phyloP scores from a whole-genome alignment of 2,888 invertebrate genomes.

The Eilema depressum region DNA sequence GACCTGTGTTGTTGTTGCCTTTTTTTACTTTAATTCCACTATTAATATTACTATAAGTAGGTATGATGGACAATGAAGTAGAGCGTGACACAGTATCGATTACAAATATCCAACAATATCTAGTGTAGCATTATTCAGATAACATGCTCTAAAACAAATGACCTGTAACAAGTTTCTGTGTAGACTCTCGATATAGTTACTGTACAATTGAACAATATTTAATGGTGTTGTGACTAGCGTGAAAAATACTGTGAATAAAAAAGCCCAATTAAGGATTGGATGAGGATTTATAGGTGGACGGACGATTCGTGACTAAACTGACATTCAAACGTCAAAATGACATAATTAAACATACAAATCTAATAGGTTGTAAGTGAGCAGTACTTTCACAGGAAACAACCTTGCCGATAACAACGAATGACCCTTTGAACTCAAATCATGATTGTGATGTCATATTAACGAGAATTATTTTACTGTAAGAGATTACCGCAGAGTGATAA shows the following conservation, averaged over 20 bases:
- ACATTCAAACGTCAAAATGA: constrained; percentile 3
- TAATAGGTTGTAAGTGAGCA: not conserved
- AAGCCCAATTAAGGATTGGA: too few relatives aligned
- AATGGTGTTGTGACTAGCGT: too few relatives aligned
- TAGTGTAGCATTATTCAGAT: not conserved
- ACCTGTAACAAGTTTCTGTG: not conserved
- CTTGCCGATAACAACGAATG: not conserved
- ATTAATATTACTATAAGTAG: not conserved
- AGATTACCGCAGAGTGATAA: too few relatives aligned
- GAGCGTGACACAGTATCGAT: constrained; percentile 5
- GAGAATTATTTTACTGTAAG: too few relatives aligned
- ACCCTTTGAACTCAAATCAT: not conserved
- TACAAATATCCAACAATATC: not conserved
- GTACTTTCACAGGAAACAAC: constrained; percentile 5
- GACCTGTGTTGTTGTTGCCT: too few relatives aligned
- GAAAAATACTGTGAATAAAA: not conserved
- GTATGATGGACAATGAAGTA: not conserved
- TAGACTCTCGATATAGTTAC: not conserved
- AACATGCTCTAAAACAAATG: not conserved
- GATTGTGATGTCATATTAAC: not conserved
- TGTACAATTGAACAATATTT: not conserved
- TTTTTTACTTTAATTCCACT: too few relatives aligned
- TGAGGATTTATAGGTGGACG: not conserved
- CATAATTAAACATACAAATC: not conserved
- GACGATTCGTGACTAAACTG: constrained; percentile 3